phyloP scores from a whole-genome alignment of 1,140 invertebrate genomes.

The Euwallacea fornicatus region DNA sequence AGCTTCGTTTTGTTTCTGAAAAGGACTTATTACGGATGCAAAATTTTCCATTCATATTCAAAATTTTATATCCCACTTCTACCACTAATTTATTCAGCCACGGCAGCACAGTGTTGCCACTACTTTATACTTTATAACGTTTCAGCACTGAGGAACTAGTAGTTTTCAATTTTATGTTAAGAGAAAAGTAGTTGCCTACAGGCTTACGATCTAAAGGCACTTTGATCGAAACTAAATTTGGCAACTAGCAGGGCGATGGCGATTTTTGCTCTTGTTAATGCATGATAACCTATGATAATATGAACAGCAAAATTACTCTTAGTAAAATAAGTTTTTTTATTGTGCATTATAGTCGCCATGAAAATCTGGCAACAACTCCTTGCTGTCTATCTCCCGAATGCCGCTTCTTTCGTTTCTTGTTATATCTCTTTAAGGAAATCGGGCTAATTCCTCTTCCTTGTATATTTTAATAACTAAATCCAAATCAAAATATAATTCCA shows the following conservation, averaged over 20 bases:
- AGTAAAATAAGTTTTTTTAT: background rate
- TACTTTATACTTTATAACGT: background rate
- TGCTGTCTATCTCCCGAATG: slow-evolving; percentile 31
- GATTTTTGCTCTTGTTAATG: too few relatives aligned
- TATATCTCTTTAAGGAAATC: slow-evolving; percentile 45
- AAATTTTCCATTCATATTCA: slow-evolving; percentile 86
- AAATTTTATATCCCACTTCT: slow-evolving; percentile 80
- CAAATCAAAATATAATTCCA: slow-evolving; percentile 52
- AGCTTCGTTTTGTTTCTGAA: slow-evolving; percentile 65
- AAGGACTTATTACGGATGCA: slow-evolving; percentile 76
- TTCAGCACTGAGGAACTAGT: too few relatives aligned
- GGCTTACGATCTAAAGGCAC: too few relatives aligned
- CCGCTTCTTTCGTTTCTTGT: slow-evolving; percentile 42
- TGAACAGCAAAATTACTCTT: background rate
- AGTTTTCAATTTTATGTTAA: too few relatives aligned
- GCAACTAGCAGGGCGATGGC: too few relatives aligned
- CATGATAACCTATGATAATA: background rate
- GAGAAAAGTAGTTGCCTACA: too few relatives aligned
- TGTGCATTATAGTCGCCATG: background rate
- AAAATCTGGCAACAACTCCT: slow-evolving; percentile 47
- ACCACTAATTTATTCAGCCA: slow-evolving; percentile 65
- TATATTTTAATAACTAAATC: slow-evolving; percentile 53
- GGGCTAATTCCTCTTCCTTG: slow-evolving; percentile 50
- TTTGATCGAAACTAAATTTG: too few relatives aligned
- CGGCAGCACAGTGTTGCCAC: slow-evolving; percentile 27